A percentile compares a stretch with the other conserved stretches of the same genome.
Evolutionary conservation across 2,888 invertebrate genomes (phyloP).

Genomic region (Agrotis puta): DNA sequence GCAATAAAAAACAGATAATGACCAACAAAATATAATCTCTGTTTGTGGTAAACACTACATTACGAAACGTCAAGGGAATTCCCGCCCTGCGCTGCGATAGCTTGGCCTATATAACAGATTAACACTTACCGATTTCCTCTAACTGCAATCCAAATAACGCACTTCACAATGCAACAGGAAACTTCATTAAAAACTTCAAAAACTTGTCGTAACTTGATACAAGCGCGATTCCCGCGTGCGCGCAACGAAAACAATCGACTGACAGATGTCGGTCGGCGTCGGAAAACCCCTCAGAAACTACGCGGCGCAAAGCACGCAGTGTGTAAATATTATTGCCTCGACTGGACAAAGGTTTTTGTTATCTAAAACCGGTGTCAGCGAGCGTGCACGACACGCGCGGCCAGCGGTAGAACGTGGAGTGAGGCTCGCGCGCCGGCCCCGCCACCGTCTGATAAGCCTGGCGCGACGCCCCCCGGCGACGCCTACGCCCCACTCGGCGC

Average conservation of each 20-base stretch:
- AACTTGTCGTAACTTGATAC: conserved; percentile 88
- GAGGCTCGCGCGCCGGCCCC: conserved; percentile 90
- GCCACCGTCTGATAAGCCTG: conserved; percentile 90
- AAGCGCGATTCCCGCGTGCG: conserved; percentile 85
- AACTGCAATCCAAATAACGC: conserved; percentile 86
- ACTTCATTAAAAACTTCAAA: conserved; percentile 73
- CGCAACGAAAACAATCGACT: conserved; percentile 85
- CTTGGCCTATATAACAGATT: conserved; percentile 35
- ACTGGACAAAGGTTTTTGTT: conserved; percentile 91
- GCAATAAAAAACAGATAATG: conserved; percentile 54
- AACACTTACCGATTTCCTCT: conserved; percentile 82
- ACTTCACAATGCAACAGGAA: conserved; percentile 79
- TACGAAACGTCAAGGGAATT: conserved; percentile 46
- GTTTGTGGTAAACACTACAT: conserved; percentile 34
- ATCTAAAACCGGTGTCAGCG: conserved; percentile 88
- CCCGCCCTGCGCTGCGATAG: conserved; percentile 26
- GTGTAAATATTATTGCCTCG: conserved; percentile 89
- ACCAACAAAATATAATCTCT: conserved; percentile 47
- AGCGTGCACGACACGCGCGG: conserved; percentile 85
- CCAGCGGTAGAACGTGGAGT: conserved; percentile 87
- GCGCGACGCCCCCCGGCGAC: conserved; percentile 91
- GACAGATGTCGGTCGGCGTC: conserved; percentile 86
- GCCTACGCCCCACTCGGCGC: conserved; percentile 90
- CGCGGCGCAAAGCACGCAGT: conserved; percentile 82
- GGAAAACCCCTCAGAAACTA: conserved; percentile 89